A percentile compares a stretch with the other conserved stretches of the same genome.
Conservation (phyloP, 2,888 invertebrate species). For the Caenorhabditis sp. region DNA sequence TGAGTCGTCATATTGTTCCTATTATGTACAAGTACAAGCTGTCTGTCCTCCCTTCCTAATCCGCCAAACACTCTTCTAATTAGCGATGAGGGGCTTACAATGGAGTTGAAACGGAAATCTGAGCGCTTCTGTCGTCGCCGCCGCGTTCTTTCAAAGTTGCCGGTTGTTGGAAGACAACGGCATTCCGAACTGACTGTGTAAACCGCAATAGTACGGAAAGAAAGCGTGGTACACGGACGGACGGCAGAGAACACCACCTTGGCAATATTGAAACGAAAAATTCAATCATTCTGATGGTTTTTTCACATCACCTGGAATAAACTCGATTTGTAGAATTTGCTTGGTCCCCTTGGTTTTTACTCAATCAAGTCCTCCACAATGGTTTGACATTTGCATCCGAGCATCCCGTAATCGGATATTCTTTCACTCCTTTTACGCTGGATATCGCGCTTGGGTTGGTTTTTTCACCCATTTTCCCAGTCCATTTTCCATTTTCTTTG, state of each 20-base stretch:
- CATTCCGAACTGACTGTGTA: slow-evolving; percentile 25
- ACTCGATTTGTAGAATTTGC: too few relatives aligned
- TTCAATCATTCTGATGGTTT: too few relatives aligned
- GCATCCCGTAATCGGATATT: slow-evolving; percentile 41
- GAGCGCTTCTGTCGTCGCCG: slow-evolving; percentile 41
- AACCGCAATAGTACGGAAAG: background rate
- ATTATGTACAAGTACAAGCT: slow-evolving; percentile 56
- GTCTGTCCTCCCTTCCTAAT: slow-evolving; percentile 46
- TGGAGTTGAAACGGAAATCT: slow-evolving; percentile 65
- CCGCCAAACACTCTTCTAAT: slow-evolving; percentile 54
- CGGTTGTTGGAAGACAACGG: background rate
- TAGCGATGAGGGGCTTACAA: slow-evolving; percentile 62
- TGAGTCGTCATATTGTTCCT: slow-evolving; percentile 57
- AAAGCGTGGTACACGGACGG: background rate
- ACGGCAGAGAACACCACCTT: too few relatives aligned
- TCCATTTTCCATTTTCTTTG: background rate
- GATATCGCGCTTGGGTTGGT: slow-evolving; percentile 28
- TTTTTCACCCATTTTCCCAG: background rate
- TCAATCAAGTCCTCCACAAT: slow-evolving; percentile 2
- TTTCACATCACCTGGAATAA: too few relatives aligned
- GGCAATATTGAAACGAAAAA: slow-evolving; percentile 10
- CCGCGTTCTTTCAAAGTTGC: slow-evolving; percentile 7
- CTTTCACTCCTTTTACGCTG: slow-evolving; percentile 28
- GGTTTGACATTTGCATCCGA: slow-evolving; percentile 16
- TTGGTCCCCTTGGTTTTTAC: too few relatives aligned